A percentile compares a stretch with the other conserved stretches of the same genome.
Evolutionary conservation across 2,888 invertebrate genomes (phyloP).

Genomic region (Celastrina argiolus): DNA sequence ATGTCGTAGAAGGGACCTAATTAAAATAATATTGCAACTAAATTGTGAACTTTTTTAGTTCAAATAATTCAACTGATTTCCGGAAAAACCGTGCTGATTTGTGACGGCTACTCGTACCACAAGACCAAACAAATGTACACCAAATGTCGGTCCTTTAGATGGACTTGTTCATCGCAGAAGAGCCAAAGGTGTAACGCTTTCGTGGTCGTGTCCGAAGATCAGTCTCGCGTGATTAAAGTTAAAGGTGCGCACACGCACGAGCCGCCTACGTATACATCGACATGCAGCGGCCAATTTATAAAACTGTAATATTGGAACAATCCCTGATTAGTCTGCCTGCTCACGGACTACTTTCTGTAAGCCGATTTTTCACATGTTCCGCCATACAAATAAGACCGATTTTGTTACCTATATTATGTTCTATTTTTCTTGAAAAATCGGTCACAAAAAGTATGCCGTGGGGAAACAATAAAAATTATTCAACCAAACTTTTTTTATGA

Average conservation of each 20-base stretch:
- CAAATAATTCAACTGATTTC: slow-evolving; percentile 27
- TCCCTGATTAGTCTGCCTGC: no score
- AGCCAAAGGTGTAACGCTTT: slow-evolving; percentile 35
- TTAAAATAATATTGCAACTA: no score
- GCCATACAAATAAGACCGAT: no score
- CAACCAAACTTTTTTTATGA: no score
- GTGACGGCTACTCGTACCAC: slow-evolving; percentile 41
- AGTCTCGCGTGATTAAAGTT: slow-evolving; percentile 28
- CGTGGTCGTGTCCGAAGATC: slow-evolving; percentile 33
- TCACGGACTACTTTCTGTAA: no score
- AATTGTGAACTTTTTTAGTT: slow-evolving; percentile 2
- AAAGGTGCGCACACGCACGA: slow-evolving; percentile 32
- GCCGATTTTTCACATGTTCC: no score
- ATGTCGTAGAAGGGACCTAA: no score
- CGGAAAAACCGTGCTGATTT: slow-evolving; percentile 38
- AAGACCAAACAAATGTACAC: slow-evolving; percentile 30
- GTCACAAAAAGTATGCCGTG: no score
- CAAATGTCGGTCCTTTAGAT: slow-evolving; percentile 28
- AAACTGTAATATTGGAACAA: slow-evolving; percentile 17
- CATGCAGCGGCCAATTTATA: slow-evolving; percentile 27
- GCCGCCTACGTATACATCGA: slow-evolving; percentile 30
- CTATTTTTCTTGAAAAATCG: no score
- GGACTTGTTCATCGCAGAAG: slow-evolving; percentile 34
- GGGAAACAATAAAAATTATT: no score
- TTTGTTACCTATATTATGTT: no score